Evolutionary conservation across 2,888 invertebrate genomes (phyloP), one percentile per base, ranked within the genome.

Genomic region (Formica aserva): DNA sequence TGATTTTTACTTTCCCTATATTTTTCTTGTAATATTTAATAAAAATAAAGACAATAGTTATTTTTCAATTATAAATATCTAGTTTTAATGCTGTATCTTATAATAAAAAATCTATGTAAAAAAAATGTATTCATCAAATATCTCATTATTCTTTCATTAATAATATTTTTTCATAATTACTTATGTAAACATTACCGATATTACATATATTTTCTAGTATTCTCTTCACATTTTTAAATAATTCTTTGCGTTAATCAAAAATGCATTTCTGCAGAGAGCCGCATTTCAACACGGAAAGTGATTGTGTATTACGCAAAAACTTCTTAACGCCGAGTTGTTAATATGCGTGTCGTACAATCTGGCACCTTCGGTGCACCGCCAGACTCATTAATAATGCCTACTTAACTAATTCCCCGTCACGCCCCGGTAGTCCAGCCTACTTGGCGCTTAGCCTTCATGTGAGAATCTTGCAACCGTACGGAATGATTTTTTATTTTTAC

Each of bases 361-460:
- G 83, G 82, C 82, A 75, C 85, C 84, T 84, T 86, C 88, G 74
- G 81, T 86, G 75, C 77, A 62, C 84, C 87, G 85, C 82, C 84
- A 80, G 85, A 85, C 87, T 90, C 90, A 90, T 90, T 90, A 90
- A 90, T 90, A 91, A 88, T 90, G 77, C 82, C 85, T 86, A 85
- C 82, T 91, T 91, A 88, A 91, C 88, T 90, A 90, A 90, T 90
- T 88, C 84, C 57, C 78, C 85, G 89, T 90, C 84, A 90, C 91
- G 89, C 83, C 65, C 85, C 85, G 82, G 32, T 67, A 82, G 32
- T n/a, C 82, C 62, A 82, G 69, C 67, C 62, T 76, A 60, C 63
- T 82, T 41, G 82, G 45, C 76, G 66, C 77, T 72, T 63, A 63
- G 75, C 75, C 82, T 69, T 67, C 82, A 13, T 35, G 60, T 45